phyloP scores from a whole-genome alignment of 2,797 vertebrate genomes.

The Aldrovandia affinis region DNA sequence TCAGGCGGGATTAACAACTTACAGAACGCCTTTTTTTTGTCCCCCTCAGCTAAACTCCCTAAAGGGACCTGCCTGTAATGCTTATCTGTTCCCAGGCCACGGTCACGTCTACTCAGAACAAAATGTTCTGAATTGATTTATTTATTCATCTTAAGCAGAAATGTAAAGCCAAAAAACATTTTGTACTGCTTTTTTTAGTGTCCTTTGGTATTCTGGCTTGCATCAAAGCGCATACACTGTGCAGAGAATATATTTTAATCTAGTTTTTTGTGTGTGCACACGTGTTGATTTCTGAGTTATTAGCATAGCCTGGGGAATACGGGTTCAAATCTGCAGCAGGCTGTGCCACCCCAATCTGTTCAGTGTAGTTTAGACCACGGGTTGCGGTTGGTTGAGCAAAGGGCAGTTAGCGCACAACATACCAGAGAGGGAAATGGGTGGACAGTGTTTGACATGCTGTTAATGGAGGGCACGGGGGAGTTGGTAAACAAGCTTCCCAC shows the following conservation, averaged over 20 bases:
- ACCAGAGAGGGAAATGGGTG: not conserved
- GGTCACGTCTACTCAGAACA: not conserved
- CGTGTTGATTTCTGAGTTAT: not conserved
- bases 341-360: not conserved
- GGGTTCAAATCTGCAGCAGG: not conserved
- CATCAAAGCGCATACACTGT: not conserved
- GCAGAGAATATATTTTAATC: no score
- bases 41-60: not conserved
- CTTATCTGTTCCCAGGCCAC: not conserved
- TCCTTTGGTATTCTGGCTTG: not conserved
- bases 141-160: not conserved
- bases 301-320: not conserved
- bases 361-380: not conserved
- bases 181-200: not conserved
- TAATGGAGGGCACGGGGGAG: not conserved
- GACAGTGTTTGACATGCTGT: not conserved
- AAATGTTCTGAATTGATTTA: not conserved
- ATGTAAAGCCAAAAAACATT: not conserved
- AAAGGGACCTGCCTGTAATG: not conserved
- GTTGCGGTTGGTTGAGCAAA: not conserved
- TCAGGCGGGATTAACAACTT: not conserved
- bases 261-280: not conserved
- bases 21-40: not conserved
- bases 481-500: not conserved
- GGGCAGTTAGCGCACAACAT: not conserved